Evolutionary conservation across 2,797 vertebrate genomes (phyloP).

Genomic region (Hemibagrus guttatus): DNA sequence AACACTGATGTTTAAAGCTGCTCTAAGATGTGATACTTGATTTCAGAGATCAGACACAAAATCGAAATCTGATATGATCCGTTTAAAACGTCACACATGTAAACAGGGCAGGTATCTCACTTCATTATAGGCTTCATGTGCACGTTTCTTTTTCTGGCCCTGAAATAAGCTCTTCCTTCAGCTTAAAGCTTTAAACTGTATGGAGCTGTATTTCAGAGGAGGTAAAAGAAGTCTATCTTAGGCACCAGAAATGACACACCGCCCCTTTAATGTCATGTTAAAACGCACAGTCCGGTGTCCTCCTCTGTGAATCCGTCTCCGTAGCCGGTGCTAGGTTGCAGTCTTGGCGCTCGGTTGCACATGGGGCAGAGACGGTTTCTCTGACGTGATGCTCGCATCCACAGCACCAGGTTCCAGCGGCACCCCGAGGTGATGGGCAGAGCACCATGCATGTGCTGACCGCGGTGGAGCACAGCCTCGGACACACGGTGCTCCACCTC

Average conservation of each 20-base stretch:
- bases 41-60: neutral
- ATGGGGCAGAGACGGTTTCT: slow-evolving; percentile 91
- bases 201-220: neutral
- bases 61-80: neutral
- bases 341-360: slow-evolving; percentile 80
- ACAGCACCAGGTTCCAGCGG: slow-evolving; percentile 94
- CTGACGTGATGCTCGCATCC: slow-evolving; percentile 86
- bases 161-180: neutral
- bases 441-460: slow-evolving; percentile 92
- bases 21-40: neutral
- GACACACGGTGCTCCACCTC: slow-evolving; percentile 81
- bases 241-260: too few species aligned
- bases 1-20: neutral
- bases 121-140: neutral
- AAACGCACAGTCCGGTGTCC: slow-evolving; percentile 45
- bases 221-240: too few species aligned
- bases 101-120: neutral
- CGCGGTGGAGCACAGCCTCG: slow-evolving; percentile 86
- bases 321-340: slow-evolving; percentile 80
- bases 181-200: neutral
- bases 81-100: too few species aligned
- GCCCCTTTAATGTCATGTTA: slow-evolving; percentile 53
- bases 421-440: slow-evolving; percentile 85
- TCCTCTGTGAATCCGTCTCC: slow-evolving; percentile 87
- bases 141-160: neutral